Evolutionary conservation across 2,888 invertebrate genomes (phyloP).

Genomic region (Meiosimyza platycephala): DNA sequence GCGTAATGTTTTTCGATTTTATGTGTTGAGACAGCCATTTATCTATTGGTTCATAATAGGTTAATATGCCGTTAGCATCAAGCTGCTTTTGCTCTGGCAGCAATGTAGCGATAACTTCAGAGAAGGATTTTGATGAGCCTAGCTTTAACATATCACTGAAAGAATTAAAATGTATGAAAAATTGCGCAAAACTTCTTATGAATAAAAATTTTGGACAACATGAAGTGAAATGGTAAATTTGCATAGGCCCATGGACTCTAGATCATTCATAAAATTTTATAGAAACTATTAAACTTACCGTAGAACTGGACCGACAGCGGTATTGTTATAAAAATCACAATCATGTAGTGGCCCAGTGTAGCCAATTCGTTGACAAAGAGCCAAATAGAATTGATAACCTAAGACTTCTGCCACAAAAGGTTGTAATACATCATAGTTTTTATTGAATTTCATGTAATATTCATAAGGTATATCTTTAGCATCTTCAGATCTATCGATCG

Average conservation of each 20-base stretch:
- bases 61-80: conserved; percentile 77
- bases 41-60: conserved; percentile 80
- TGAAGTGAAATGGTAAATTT: no score
- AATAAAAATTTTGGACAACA: no score
- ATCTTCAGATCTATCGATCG: conserved; percentile 70
- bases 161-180: not conserved
- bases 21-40: conserved; percentile 57
- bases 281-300: conserved; percentile 49
- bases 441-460: conserved; percentile 69
- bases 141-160: conserved; percentile 67
- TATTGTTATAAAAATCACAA: conserved; percentile 84
- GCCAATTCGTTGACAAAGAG: conserved; percentile 79
- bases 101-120: conserved; percentile 75
- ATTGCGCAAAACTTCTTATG: no score
- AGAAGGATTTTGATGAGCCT: conserved; percentile 79
- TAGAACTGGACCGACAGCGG: conserved; percentile 77
- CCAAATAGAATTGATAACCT: conserved; percentile 84
- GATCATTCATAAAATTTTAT: no score
- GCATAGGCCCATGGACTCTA: no score
- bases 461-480: conserved; percentile 80
- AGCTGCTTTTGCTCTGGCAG: conserved; percentile 78
- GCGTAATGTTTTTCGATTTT: conserved; percentile 47
- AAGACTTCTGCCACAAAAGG: conserved; percentile 80
- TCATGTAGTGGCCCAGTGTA: conserved; percentile 79
- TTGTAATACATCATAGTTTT: conserved; percentile 29